Evolutionary conservation across 2,113 vertebrate genomes (phyloP).

Genomic region (Albula goreensis): DNA sequence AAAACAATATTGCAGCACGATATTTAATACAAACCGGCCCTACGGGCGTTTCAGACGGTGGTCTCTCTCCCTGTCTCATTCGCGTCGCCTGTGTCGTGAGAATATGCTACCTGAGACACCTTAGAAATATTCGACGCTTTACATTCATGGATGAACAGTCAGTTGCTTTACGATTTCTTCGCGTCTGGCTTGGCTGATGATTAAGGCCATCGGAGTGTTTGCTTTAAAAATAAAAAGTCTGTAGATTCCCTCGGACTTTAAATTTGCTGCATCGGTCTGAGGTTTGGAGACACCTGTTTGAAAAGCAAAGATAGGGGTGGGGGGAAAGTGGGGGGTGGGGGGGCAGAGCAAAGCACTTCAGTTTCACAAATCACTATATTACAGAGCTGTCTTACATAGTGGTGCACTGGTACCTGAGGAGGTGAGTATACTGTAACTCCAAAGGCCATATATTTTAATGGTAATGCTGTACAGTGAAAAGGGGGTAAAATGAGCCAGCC

Average conservation of each 20-base stretch:
- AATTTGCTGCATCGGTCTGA: conserved; percentile 86
- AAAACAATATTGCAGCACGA: background rate
- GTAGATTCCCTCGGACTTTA: conserved; percentile 29
- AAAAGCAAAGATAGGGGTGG: conserved; percentile 26
- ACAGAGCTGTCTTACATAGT: no score
- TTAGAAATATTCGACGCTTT: background rate
- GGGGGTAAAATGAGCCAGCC: no score
- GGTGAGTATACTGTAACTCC: no score
- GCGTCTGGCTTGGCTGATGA: background rate
- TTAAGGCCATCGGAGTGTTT: background rate
- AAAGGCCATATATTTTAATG: no score
- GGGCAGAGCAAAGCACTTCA: background rate
- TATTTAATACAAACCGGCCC: conserved; percentile 4
- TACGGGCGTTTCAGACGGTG: background rate
- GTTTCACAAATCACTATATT: background rate
- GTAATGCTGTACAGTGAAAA: no score
- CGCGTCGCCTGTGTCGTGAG: background rate
- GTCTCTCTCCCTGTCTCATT: conserved; percentile 3
- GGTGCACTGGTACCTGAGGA: no score
- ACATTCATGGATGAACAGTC: conserved; percentile 10
- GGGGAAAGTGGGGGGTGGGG: no score
- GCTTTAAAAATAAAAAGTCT: background rate
- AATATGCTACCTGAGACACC: background rate
- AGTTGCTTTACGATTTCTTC: background rate
- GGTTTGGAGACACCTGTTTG: conserved; percentile 82